phyloP scores from a whole-genome alignment of 1,140 invertebrate genomes.

The Drosophila arawakana region DNA sequence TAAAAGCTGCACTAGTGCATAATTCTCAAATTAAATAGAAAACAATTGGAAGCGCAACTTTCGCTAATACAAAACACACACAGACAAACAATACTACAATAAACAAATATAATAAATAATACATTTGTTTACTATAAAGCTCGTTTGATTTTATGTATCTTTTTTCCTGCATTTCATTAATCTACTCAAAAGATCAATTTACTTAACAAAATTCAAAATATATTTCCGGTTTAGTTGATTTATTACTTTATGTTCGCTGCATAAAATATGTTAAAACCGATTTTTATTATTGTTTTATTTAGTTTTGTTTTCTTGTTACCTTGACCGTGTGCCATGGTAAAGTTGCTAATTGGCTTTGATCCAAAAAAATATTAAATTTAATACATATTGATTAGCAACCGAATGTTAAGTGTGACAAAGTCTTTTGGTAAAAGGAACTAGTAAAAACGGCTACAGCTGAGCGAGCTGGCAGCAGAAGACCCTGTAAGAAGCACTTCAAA shows the following conservation, averaged over 20 bases:
- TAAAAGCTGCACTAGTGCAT: slow-evolving; percentile 21
- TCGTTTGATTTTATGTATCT: background rate
- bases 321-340: slow-evolving; percentile 42
- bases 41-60: slow-evolving; percentile 27
- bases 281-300: background rate
- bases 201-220: slow-evolving; percentile 6
- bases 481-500: no score
- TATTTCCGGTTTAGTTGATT: slow-evolving; percentile 38
- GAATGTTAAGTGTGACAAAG: slow-evolving; percentile 22
- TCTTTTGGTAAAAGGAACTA: no score
- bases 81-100: background rate
- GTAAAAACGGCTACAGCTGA: no score
- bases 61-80: background rate
- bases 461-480: no score
- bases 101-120: background rate
- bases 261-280: slow-evolving; percentile 33
- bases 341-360: slow-evolving; percentile 32
- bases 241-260: slow-evolving; percentile 11
- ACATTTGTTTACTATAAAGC: background rate
- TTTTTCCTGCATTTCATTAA: no score
- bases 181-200: no score
- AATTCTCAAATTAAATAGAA: slow-evolving; percentile 21
- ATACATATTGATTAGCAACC: slow-evolving; percentile 30
- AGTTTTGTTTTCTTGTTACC: slow-evolving; percentile 1
- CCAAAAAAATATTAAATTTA: background rate